Evolutionary conservation across 2,888 invertebrate species (phyloP).

Genomic region (Cancer borealis): DNA sequence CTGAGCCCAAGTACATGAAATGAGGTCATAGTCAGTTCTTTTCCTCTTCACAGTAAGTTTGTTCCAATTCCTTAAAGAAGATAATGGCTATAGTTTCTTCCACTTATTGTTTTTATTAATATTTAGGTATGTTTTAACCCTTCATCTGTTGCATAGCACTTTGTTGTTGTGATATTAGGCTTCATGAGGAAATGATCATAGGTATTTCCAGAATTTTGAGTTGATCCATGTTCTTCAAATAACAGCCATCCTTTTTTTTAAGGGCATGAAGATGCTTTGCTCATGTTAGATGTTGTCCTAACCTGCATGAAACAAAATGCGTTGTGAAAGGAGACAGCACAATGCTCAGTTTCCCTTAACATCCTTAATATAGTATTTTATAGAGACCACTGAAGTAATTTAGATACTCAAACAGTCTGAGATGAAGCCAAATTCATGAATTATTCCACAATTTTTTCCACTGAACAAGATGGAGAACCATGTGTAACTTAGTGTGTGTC

Average conservation of each 20-base stretch:
- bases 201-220: background rate
- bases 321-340: slow-evolving; percentile 27
- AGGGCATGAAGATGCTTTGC: slow-evolving; percentile 53
- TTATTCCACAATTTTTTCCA: background rate
- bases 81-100: background rate
- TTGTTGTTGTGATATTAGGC: background rate
- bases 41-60: background rate
- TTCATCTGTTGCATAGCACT: background rate
- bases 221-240: slow-evolving; percentile 13
- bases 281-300: slow-evolving; percentile 47
- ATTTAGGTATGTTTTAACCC: background rate
- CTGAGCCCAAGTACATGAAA: slow-evolving; percentile 1
- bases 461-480: background rate
- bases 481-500: background rate
- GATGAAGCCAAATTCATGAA: background rate
- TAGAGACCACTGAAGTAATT: background rate
- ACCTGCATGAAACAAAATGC: slow-evolving; percentile 39
- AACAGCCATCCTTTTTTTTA: background rate
- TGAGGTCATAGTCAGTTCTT: background rate
- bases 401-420: background rate
- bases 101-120: background rate
- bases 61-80: background rate
- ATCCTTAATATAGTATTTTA: background rate
- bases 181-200: slow-evolving; percentile 20
- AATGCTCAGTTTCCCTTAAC: slow-evolving; percentile 3